Evolutionary conservation across 2,113 vertebrate genomes (phyloP).

Genomic region (Boleophthalmus pectinirostris): DNA sequence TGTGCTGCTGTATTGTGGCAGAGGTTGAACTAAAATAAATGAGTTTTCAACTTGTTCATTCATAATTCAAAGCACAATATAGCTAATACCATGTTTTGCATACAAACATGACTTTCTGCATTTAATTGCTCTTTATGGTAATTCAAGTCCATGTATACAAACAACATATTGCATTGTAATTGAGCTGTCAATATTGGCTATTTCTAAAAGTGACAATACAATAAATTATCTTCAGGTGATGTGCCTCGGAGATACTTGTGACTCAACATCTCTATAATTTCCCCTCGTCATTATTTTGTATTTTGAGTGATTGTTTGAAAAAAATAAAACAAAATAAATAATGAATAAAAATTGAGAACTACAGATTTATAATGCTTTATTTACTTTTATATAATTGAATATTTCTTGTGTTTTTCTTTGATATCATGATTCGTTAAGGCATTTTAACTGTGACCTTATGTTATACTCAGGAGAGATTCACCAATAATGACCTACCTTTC

Average conservation of each 20-base stretch:
- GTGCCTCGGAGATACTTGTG: no score
- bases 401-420: not conserved
- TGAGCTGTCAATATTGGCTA: not conserved
- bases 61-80: not conserved
- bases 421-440: not conserved
- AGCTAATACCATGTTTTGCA: not conserved
- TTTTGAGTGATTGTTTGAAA: no score
- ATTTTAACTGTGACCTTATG: not conserved
- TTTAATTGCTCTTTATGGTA: not conserved
- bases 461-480: not conserved
- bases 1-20: not conserved
- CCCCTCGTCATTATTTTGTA: no score
- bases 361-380: not conserved
- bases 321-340: no score
- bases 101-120: not conserved
- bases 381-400: not conserved
- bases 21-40: not conserved
- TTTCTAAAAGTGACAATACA: no score
- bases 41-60: not conserved
- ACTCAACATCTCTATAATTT: no score
- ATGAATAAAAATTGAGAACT: no score
- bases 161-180: not conserved
- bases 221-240: no score
- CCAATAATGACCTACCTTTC: not conserved
- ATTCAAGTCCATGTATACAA: not conserved